Evolutionary conservation across 1,140 invertebrate genomes (phyloP).

Genomic region (Eriosoma lanigerum): DNA sequence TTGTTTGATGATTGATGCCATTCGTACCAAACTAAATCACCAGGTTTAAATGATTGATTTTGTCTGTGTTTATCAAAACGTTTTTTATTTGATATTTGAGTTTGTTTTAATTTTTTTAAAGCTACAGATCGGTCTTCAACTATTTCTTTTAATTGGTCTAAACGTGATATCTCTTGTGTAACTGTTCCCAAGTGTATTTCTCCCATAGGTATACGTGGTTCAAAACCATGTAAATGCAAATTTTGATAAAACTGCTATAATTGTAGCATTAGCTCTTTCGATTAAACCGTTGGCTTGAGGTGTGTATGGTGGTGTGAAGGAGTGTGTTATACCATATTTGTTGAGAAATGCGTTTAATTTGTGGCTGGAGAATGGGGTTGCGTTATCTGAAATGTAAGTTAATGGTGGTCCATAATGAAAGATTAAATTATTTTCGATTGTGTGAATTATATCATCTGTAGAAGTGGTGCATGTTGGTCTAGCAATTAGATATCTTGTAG

Average conservation of each 20-base stretch:
- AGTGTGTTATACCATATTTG: background rate
- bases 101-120: background rate
- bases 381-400: background rate
- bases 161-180: background rate
- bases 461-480: background rate
- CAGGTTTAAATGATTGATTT: background rate
- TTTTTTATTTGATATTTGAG: background rate
- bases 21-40: background rate
- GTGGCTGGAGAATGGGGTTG: background rate
- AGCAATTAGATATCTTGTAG: background rate
- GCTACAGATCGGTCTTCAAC: background rate
- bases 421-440: background rate
- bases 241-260: background rate
- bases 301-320: background rate
- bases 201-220: background rate
- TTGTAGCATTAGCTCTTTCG: background rate
- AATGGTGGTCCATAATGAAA: conserved; percentile 6
- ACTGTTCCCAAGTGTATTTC: background rate
- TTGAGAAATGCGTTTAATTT: background rate
- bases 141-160: background rate
- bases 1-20: background rate
- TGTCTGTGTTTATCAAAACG: background rate
- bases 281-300: background rate
- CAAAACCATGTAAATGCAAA: background rate
- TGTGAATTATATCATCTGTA: background rate